A percentile compares a stretch with the other conserved stretches of the same genome.
phyloP scores from a whole-genome alignment of 2,113 vertebrate genomes.

The Collichthys lucidus region DNA sequence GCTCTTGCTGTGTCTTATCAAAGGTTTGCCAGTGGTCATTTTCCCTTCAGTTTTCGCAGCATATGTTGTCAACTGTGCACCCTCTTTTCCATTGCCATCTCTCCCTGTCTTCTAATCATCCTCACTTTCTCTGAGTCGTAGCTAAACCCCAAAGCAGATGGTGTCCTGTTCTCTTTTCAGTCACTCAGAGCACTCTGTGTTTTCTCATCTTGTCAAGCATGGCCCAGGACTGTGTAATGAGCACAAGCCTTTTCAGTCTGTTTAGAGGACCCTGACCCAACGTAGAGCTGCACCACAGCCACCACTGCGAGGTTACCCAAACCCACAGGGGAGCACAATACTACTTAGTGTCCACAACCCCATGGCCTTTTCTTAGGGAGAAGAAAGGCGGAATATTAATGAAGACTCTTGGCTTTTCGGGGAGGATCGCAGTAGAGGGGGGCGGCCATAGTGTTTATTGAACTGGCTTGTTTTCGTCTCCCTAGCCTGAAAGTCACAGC shows the following conservation, averaged over 20 bases:
- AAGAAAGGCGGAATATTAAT: slow-evolving; percentile 83
- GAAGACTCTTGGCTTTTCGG: slow-evolving; percentile 77
- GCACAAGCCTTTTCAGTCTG: slow-evolving; percentile 85
- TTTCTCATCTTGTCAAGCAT: slow-evolving; percentile 89
- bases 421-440: slow-evolving; percentile 60
- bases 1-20: slow-evolving; percentile 28
- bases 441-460: slow-evolving; percentile 78
- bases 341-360: slow-evolving; percentile 75
- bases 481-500: slow-evolving; percentile 74
- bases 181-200: slow-evolving; percentile 85
- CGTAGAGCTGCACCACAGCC: slow-evolving; percentile 81
- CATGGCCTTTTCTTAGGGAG: slow-evolving; percentile 65
- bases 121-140: slow-evolving; percentile 74
- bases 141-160: slow-evolving; percentile 84
- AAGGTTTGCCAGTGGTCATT: slow-evolving; percentile 57
- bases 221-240: slow-evolving; percentile 88
- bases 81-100: slow-evolving; percentile 39
- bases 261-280: slow-evolving; percentile 86
- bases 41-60: slow-evolving; percentile 29
- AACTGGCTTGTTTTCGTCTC: slow-evolving; percentile 75
- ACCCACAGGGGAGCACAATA: slow-evolving; percentile 80
- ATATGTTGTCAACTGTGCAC: slow-evolving; percentile 40
- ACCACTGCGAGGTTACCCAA: slow-evolving; percentile 81
- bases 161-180: slow-evolving; percentile 84
- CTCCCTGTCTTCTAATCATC: slow-evolving; percentile 60